Base-by-base conservation (phyloP, 2,797 vertebrate species). In the Liparis tanakae region DNA sequence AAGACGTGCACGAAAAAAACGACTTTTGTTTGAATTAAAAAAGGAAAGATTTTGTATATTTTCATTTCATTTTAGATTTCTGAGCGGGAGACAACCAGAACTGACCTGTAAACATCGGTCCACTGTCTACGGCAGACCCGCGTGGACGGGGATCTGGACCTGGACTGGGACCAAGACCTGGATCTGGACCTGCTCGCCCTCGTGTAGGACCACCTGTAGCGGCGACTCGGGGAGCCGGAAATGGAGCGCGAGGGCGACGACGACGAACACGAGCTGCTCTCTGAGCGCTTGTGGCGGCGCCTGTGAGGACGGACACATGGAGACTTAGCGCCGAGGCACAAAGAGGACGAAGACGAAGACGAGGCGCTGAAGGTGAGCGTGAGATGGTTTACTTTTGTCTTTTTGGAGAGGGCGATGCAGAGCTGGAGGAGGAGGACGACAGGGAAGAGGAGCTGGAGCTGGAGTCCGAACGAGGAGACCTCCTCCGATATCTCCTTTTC, bases 371-470 rank as follows among this genome's bases (percentile, higher is more conserved):
- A 18, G 0, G 0, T 1, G 4, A 13, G 61, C 0, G 44, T 34
- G 41, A 5, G 41, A 56, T 1, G 8, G 18, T 89, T 89, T 92
- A 98, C 97, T 94, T 96, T 85, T 93, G 94, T 89, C 95, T 94
- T 39, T 95, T 95, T 25, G 96, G 96, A 67, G 97, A 97, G 37
- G 90, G 82, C 0, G 95, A 96, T 34, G 87, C 66, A 43, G 95
- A 94, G 56, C 91, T 84, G 64, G 93, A 96, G 0, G 91, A 91
- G 0, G 91, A 91, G 2, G 87, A 92, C 0, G 89, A 88, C 1
- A 82, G 87, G 8, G 77, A 78, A 14, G 80, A 9, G 3, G 93
- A 92, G 69, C 79, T 75, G 3, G 86, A 91, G 72, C 90, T 90
- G 3, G 93, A 94, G 91, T 95, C 74, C 36, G 96, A 91, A 69